phyloP scores from a whole-genome alignment of 2,888 invertebrate species.

The Rutpela maculata region DNA sequence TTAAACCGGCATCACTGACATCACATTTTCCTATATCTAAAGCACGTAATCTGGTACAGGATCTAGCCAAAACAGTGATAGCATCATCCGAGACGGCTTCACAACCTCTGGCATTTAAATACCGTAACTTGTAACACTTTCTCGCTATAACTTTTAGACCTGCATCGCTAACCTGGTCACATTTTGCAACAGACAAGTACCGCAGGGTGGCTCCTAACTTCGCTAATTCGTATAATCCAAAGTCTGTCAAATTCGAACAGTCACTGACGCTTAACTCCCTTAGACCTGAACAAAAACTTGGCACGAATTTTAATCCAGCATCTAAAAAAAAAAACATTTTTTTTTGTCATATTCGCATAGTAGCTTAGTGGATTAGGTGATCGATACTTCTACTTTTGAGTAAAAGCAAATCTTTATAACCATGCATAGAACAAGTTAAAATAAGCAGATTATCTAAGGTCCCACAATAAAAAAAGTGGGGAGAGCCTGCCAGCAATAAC shows the following conservation, averaged over 20 bases:
- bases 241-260: constrained; percentile 92
- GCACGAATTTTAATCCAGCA: constrained; percentile 92
- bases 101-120: constrained; percentile 93
- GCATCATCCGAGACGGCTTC: constrained; percentile 96
- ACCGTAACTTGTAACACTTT: constrained; percentile 91
- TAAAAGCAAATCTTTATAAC: too few relatives aligned
- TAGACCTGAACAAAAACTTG: constrained; percentile 89
- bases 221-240: constrained; percentile 92
- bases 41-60: constrained; percentile 90
- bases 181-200: constrained; percentile 95
- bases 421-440: too few relatives aligned
- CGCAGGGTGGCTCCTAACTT: constrained; percentile 91
- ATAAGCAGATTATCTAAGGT: too few relatives aligned
- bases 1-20: constrained; percentile 91
- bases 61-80: constrained; percentile 88
- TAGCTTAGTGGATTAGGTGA: not conserved
- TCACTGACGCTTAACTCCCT: constrained; percentile 94
- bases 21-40: constrained; percentile 95
- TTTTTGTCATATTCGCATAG: not conserved
- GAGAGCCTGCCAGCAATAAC: too few relatives aligned
- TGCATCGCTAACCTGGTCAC: constrained; percentile 93
- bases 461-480: too few relatives aligned
- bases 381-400: too few relatives aligned
- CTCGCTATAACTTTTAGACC: constrained; percentile 91
- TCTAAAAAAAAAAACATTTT: constrained; percentile 77